Percentiles rank a stretch among this genome's conserved stretches.
Conservation (phyloP, 2,113 vertebrate genomes). For the Myotis davidii region DNA sequence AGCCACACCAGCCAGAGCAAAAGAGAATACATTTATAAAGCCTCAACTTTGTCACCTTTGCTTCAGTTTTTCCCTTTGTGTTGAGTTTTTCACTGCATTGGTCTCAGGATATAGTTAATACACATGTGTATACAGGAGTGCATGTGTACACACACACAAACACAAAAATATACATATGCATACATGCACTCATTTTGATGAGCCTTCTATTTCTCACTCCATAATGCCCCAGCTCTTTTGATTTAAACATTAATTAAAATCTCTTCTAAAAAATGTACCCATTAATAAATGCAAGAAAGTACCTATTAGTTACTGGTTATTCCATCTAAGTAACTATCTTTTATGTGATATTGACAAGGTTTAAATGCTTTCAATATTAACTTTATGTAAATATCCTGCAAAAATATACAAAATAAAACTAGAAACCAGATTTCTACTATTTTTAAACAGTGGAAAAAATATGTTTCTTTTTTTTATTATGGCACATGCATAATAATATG, state of each 20-base stretch:
- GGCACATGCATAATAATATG: constrained; percentile 2
- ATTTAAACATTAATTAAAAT: constrained; percentile 50
- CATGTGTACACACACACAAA: neutral
- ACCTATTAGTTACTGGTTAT: neutral
- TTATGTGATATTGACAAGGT: neutral
- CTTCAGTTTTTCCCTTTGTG: neutral
- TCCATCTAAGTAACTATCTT: constrained; percentile 9
- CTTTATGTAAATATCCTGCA: constrained; percentile 36
- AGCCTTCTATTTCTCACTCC: neutral
- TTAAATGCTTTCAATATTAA: constrained; percentile 39
- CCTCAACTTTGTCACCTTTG: neutral
- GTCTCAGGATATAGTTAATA: neutral
- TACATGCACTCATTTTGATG: neutral
- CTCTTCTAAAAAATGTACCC: neutral
- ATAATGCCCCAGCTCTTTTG: neutral
- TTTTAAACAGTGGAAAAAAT: constrained; percentile 47
- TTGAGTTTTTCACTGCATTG: neutral
- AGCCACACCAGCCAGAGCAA: neutral
- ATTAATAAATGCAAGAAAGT: neutral
- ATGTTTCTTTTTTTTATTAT: neutral
- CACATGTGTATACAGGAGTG: neutral
- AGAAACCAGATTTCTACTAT: constrained; percentile 47
- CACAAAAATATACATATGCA: neutral
- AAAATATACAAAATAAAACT: constrained; percentile 39
- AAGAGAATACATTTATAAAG: neutral